Percentiles rank a stretch among this genome's conserved stretches.
These are phyloP conservation scores for Thelaira solivaga DNA, from an alignment of 2,888 invertebrate species.

Conservation along the genomic window DNA sequence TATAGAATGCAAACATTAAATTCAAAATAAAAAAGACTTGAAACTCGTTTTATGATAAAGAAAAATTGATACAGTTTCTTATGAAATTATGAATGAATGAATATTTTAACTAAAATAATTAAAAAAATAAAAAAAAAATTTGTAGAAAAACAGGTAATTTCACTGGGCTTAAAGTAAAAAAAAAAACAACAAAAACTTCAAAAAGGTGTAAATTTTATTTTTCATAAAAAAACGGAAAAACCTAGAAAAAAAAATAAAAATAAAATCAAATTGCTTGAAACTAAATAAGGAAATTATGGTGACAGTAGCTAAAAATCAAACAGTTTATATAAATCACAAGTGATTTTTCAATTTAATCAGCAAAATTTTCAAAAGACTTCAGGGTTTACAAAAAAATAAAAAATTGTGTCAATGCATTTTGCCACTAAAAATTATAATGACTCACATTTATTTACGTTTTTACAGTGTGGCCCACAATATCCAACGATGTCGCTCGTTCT, in stretches of 20 bases:
- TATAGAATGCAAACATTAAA: not conserved
- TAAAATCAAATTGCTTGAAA: conserved; percentile 33
- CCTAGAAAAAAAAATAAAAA: not conserved
- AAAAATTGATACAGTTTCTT: conserved; percentile 31
- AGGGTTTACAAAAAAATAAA: conserved; percentile 24
- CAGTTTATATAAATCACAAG: conserved; percentile 26
- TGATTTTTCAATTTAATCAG: conserved; percentile 58
- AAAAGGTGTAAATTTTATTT: conserved; percentile 51
- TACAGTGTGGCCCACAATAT: too few species aligned
- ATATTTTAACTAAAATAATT: conserved; percentile 14
- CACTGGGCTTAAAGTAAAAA: not conserved
- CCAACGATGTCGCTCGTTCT: too few species aligned
- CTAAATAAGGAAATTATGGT: conserved; percentile 55
- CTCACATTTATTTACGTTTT: too few species aligned
- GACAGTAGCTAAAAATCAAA: conserved; percentile 21
- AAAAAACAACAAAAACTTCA: not conserved
- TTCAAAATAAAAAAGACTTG: not conserved
- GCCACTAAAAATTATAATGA: too few species aligned
- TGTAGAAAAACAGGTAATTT: conserved; percentile 20
- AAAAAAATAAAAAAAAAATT: not conserved
- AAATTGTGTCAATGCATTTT: conserved; percentile 61
- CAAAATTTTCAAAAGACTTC: conserved; percentile 46
- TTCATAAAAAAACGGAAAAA: conserved; percentile 21
- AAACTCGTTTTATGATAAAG: conserved; percentile 33
- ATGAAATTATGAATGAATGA: conserved; percentile 59